Conservation (phyloP, 2,113 vertebrate genomes). For the Chionomys nivalis region DNA sequence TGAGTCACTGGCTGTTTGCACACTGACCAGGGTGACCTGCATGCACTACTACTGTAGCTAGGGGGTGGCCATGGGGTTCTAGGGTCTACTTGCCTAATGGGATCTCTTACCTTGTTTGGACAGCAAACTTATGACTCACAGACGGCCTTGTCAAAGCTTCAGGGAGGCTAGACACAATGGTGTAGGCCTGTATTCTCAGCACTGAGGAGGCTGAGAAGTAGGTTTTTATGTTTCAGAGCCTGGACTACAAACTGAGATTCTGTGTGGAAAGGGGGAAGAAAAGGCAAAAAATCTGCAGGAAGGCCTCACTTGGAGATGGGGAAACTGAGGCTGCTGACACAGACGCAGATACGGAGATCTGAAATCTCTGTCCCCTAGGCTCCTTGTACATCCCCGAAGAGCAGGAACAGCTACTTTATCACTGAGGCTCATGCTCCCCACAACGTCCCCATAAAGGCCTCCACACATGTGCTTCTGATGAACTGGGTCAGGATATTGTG, state of each 20-base stretch:
- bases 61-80: background rate
- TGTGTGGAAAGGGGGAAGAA: background rate
- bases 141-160: background rate
- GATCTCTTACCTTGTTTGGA: background rate
- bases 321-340: background rate
- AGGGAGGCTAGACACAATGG: background rate
- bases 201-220: background rate
- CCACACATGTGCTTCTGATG: background rate
- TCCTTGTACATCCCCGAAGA: background rate
- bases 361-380: background rate
- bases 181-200: background rate
- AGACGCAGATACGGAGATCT: no score
- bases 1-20: background rate
- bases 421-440: background rate
- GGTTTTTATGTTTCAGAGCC: background rate
- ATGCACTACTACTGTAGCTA: fast-evolving
- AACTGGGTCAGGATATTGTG: fast-evolving
- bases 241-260: background rate
- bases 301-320: background rate
- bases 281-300: background rate
- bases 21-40: background rate
- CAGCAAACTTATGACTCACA: no score
- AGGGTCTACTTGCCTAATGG: background rate
- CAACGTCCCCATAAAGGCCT: background rate
- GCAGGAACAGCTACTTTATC: background rate